These are phyloP conservation scores for Lasioglossum villosulum DNA, from an alignment of 2,888 invertebrate genomes.

Conservation along the genomic window DNA sequence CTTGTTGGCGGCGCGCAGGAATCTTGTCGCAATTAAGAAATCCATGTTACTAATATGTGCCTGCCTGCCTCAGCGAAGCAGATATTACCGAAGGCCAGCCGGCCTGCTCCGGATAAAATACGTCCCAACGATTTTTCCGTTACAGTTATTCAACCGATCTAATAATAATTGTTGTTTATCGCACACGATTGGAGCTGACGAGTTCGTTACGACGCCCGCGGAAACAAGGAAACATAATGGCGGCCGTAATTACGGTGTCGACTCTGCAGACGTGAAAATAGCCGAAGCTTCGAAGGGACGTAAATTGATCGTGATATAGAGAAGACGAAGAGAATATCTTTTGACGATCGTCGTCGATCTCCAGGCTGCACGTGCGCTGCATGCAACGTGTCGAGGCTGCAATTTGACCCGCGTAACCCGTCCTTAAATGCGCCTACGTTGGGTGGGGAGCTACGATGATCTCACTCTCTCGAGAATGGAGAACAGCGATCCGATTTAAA, in stretches of 20 bases:
- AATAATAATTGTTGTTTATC: neutral
- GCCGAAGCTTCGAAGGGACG: neutral
- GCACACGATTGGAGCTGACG: neutral
- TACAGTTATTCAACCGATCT: constrained; percentile 12
- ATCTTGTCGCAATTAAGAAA: constrained; percentile 21
- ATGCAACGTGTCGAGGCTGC: constrained; percentile 30
- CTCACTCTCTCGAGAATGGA: constrained; percentile 47
- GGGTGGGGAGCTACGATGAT: constrained; percentile 56
- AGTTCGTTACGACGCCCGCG: neutral
- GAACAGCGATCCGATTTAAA: constrained; percentile 34
- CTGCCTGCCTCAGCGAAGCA: neutral
- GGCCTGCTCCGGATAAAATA: neutral
- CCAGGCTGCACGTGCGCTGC: constrained; percentile 30
- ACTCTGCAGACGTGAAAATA: neutral
- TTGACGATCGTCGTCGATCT: constrained; percentile 28
- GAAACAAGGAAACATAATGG: neutral
- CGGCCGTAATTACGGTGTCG: neutral
- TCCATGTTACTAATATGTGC: neutral
- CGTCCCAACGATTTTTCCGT: neutral
- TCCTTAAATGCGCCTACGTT: constrained; percentile 51
- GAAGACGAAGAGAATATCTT: constrained; percentile 40
- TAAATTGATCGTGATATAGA: neutral
- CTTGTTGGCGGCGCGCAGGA: constrained; percentile 3
- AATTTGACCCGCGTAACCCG: constrained; percentile 61
- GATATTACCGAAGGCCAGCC: neutral